phyloP scores from a whole-genome alignment of 2,888 invertebrate genomes.

The Synanthedon vespiformis region DNA sequence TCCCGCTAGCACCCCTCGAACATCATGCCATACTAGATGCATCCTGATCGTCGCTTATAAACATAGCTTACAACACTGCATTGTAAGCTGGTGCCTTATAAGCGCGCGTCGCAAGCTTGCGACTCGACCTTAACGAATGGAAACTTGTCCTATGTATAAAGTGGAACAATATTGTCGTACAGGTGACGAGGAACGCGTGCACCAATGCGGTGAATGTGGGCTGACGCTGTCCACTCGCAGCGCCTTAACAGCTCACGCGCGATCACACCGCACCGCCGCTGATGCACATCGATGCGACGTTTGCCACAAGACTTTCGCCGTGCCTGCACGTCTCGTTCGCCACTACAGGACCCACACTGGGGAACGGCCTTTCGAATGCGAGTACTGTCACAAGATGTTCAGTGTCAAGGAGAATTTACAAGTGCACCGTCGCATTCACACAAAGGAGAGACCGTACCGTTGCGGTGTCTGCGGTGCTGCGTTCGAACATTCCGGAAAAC shows the following conservation, averaged over 20 bases:
- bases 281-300: constrained; percentile 92
- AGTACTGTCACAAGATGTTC: constrained; percentile 92
- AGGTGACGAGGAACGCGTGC: constrained; percentile 66
- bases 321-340: constrained; percentile 85
- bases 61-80: constrained; percentile 54
- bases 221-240: constrained; percentile 81
- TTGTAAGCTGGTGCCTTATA: constrained; percentile 49
- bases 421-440: constrained; percentile 90
- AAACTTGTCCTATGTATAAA: not conserved
- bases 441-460: constrained; percentile 91
- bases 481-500: constrained; percentile 90
- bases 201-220: constrained; percentile 78
- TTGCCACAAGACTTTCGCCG: constrained; percentile 91
- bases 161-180: constrained; percentile 10
- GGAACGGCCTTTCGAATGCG: constrained; percentile 91
- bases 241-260: constrained; percentile 79
- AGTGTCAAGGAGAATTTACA: constrained; percentile 93
- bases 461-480: constrained; percentile 90
- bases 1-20: constrained; percentile 21
- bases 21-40: constrained; percentile 19
- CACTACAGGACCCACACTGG: constrained; percentile 93
- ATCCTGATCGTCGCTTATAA: constrained; percentile 58
- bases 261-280: constrained; percentile 48
- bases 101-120: constrained; percentile 9
- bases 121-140: not conserved